Percentiles rank a stretch among this genome's conserved stretches.
phyloP scores from a whole-genome alignment of 2,888 invertebrate species.

The Trachelus iudaicus region DNA sequence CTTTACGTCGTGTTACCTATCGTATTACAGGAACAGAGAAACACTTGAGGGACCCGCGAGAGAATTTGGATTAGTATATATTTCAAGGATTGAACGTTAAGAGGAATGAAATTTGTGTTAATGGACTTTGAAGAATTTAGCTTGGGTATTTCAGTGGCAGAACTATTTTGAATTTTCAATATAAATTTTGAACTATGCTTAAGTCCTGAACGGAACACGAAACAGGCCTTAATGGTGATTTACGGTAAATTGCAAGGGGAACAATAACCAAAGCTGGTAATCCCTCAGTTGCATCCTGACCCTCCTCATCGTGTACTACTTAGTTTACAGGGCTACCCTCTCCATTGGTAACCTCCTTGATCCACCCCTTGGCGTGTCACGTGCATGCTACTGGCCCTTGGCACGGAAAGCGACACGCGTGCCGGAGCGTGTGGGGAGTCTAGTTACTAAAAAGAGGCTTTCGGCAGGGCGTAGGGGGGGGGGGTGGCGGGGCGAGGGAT shows the following conservation, averaged over 20 bases:
- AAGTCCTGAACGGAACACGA: too few relatives aligned
- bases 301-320: conserved; percentile 30
- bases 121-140: too few relatives aligned
- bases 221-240: conserved; percentile 50
- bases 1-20: conserved; percentile 55
- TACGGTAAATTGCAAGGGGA: conserved; percentile 55
- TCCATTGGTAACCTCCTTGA: conserved; percentile 23
- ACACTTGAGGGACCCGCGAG: neutral
- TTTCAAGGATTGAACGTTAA: too few relatives aligned
- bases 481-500: conserved; percentile 16
- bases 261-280: conserved; percentile 59
- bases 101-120: too few relatives aligned
- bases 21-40: conserved; percentile 42
- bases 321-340: conserved; percentile 40
- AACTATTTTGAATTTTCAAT: too few relatives aligned
- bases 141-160: too few relatives aligned
- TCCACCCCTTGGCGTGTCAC: conserved; percentile 48
- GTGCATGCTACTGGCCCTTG: conserved; percentile 43
- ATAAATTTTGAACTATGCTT: too few relatives aligned
- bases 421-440: conserved; percentile 41
- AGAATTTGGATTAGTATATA: too few relatives aligned
- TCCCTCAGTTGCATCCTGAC: conserved; percentile 35
- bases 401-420: conserved; percentile 37
- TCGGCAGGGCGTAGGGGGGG: conserved; percentile 25
- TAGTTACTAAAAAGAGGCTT: conserved; percentile 43